A percentile compares a stretch with the other conserved stretches of the same genome.
Conservation (phyloP, 2,113 vertebrate species). For the Etheostoma cragini region DNA sequence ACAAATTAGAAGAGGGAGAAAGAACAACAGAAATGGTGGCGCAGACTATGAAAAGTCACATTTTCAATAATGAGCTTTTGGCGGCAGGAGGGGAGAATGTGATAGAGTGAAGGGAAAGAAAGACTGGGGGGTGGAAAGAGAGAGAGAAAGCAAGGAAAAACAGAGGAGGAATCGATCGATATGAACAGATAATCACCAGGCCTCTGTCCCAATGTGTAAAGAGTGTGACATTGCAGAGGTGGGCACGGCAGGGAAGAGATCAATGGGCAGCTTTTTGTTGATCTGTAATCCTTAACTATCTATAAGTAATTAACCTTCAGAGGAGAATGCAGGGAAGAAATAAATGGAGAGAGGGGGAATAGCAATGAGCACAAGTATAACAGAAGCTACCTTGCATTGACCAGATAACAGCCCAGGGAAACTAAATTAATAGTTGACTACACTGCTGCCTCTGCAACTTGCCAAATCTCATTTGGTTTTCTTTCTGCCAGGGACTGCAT, state of each 20-base stretch:
- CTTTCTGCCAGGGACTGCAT: constrained; percentile 24
- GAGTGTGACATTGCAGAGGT: constrained; percentile 84
- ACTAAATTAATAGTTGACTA: constrained; percentile 49
- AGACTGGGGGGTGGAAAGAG: not conserved
- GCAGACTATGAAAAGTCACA: constrained; percentile 58
- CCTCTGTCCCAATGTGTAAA: constrained; percentile 76
- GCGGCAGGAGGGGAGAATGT: constrained; percentile 44
- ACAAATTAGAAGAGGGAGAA: constrained; percentile 69
- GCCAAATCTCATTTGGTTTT: constrained; percentile 48
- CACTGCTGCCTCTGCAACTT: constrained; percentile 49
- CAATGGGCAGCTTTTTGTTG: constrained; percentile 84
- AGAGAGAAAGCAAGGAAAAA: constrained; percentile 35
- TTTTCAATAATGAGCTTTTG: constrained; percentile 73
- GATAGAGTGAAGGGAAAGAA: constrained; percentile 38
- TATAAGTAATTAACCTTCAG: constrained; percentile 89
- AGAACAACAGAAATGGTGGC: constrained; percentile 57
- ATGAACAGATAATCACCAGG: constrained; percentile 81
- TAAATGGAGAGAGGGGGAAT: constrained; percentile 75
- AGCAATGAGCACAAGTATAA: constrained; percentile 66
- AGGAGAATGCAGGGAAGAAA: constrained; percentile 76
- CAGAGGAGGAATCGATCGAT: constrained; percentile 77
- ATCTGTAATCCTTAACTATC: constrained; percentile 87
- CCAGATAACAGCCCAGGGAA: constrained; percentile 50
- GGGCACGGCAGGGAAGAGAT: constrained; percentile 79
- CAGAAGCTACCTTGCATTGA: constrained; percentile 35